phyloP scores from a whole-genome alignment of 2,888 invertebrate species.

The Pristionchus fissidentatus region DNA sequence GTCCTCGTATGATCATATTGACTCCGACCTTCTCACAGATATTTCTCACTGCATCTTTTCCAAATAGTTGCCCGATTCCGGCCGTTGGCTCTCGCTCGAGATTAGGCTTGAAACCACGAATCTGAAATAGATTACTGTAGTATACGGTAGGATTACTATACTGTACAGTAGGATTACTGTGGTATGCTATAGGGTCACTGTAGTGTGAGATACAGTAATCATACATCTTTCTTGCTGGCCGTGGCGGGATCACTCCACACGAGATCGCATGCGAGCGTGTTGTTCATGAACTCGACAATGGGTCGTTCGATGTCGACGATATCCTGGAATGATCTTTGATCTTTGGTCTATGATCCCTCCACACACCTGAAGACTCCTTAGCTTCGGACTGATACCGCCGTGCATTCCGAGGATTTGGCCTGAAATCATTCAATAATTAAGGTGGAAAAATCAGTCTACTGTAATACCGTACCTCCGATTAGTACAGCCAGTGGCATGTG shows the following conservation, averaged over 20 bases:
- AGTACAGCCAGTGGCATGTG: slow-evolving; percentile 59
- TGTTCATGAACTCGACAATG: slow-evolving; percentile 59
- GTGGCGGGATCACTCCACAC: slow-evolving; percentile 58
- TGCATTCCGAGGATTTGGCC: slow-evolving; percentile 61
- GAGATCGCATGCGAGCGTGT: slow-evolving; percentile 60
- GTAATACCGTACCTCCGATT: slow-evolving; percentile 48
- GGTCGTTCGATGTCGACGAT: slow-evolving; percentile 58
- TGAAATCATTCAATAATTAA: too few species aligned
- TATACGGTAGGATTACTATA: too few species aligned
- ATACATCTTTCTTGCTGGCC: slow-evolving; percentile 9
- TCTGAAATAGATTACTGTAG: neutral
- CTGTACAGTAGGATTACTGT: too few species aligned
- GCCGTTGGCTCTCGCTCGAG: slow-evolving; percentile 46
- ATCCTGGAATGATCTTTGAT: slow-evolving; percentile 49
- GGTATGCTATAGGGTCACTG: too few species aligned
- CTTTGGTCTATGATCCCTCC: neutral
- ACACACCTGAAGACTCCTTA: slow-evolving; percentile 49
- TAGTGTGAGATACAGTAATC: neutral
- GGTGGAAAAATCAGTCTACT: neutral
- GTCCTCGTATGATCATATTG: slow-evolving; percentile 59
- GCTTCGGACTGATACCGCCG: slow-evolving; percentile 61
- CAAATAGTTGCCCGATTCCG: slow-evolving; percentile 61
- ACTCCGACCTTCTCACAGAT: slow-evolving; percentile 53
- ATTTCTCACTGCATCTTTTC: slow-evolving; percentile 52
- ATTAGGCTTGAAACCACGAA: slow-evolving; percentile 40